These are phyloP conservation scores for Dorcus parallelipipedus DNA, from an alignment of 2,888 invertebrate species.

Conservation along the genomic window DNA sequence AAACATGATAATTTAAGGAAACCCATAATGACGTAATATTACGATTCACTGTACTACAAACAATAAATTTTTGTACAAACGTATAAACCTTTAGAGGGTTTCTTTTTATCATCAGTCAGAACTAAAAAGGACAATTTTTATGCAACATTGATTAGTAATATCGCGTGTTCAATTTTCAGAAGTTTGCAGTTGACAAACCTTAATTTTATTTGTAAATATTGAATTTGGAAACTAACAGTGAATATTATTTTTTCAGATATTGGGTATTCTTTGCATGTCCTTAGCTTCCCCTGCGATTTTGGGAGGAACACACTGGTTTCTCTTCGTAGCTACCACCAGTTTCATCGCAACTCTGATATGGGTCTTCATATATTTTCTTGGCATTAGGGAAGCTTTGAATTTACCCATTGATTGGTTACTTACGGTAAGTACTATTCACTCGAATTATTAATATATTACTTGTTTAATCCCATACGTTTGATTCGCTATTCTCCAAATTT, in stretches of 20 bases:
- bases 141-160: too few species aligned
- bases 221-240: neutral
- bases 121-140: too few species aligned
- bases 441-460: neutral
- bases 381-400: conserved; percentile 74
- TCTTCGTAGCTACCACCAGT: conserved; percentile 77
- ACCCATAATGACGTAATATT: too few species aligned
- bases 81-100: too few species aligned
- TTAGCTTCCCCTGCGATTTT: conserved; percentile 67
- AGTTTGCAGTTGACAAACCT: neutral
- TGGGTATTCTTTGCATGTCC: conserved; percentile 84
- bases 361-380: conserved; percentile 75
- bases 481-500: too few species aligned
- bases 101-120: too few species aligned
- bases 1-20: too few species aligned
- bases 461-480: neutral
- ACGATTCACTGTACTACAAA: too few species aligned
- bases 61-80: too few species aligned
- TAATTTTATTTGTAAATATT: neutral
- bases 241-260: conserved; percentile 57
- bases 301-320: conserved; percentile 73
- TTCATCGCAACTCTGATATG: conserved; percentile 82
- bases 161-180: neutral
- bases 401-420: conserved; percentile 81
- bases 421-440: conserved; percentile 59